A percentile compares a stretch with the other conserved stretches of the same genome.
phyloP scores from a whole-genome alignment of 2,113 vertebrate genomes.

The Mohoua ochrocephala region DNA sequence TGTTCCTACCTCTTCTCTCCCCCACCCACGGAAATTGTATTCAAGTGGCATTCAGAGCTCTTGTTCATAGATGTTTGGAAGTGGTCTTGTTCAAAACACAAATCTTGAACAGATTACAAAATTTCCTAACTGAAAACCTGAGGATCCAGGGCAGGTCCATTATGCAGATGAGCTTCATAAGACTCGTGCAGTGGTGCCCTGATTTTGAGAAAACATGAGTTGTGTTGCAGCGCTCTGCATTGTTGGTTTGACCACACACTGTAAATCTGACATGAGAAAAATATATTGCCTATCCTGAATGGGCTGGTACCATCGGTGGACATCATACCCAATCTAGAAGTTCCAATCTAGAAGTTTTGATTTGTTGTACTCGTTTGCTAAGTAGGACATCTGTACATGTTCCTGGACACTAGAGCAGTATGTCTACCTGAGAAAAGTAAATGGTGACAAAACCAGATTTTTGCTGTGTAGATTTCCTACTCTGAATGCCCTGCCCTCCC shows the following conservation, averaged over 20 bases:
- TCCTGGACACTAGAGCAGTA: neutral
- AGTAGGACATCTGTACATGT: neutral
- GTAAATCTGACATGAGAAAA: neutral
- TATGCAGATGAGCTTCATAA: neutral
- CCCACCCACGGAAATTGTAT: neutral
- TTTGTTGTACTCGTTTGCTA: neutral
- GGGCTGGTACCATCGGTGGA: neutral
- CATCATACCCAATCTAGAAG: neutral
- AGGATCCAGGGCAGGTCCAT: neutral
- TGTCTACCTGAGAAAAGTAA: neutral
- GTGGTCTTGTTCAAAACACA: neutral
- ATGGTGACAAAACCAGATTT: neutral
- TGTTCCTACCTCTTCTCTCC: rapidly evolving
- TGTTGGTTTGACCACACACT: neutral
- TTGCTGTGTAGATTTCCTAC: neutral
- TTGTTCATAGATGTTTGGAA: neutral
- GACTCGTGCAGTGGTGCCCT: neutral
- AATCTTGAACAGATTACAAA: neutral
- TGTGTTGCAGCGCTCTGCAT: neutral
- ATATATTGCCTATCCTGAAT: neutral
- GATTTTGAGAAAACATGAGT: neutral
- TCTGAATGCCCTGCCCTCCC: neutral
- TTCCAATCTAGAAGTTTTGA: neutral
- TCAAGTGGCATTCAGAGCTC: neutral
- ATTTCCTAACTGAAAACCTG: neutral